A percentile compares a stretch with the other conserved stretches of the same genome.
phyloP scores from a whole-genome alignment of 2,113 vertebrate genomes.

The Tragelaphus strepsiceros region DNA sequence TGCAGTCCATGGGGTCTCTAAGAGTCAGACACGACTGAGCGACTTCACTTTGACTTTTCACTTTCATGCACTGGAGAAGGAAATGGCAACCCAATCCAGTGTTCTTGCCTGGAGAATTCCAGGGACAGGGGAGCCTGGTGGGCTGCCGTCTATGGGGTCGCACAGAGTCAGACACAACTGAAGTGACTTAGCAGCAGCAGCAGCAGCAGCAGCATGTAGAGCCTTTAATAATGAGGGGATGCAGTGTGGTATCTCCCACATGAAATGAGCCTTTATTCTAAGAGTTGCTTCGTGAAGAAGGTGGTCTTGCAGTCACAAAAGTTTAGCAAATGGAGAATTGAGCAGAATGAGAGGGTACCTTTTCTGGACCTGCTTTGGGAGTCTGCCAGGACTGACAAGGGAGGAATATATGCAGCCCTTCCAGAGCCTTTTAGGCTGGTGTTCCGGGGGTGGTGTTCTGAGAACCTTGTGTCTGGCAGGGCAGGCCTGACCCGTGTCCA shows the following conservation, averaged over 20 bases:
- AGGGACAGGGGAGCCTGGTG: no score
- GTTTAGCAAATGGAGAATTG: not conserved
- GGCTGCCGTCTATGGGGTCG: no score
- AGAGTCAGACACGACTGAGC: no score
- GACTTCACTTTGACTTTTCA: no score
- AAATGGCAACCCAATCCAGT: no score
- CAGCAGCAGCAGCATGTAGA: not conserved
- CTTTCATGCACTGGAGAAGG: no score
- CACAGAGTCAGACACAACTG: no score
- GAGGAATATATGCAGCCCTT: not conserved
- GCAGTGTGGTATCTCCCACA: not conserved
- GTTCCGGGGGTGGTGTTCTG: not conserved
- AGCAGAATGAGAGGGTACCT: not conserved
- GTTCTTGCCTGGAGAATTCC: no score
- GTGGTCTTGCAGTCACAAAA: not conserved
- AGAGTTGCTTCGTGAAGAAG: not conserved
- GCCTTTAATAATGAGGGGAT: not conserved
- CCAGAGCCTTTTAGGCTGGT: not conserved
- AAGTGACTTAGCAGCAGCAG: no score
- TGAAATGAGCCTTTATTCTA: not conserved
- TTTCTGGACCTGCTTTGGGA: not conserved
- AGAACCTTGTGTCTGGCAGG: not conserved
- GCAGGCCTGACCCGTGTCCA: not conserved
- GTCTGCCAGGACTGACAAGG: not conserved
- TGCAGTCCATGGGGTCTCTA: no score